These are phyloP conservation scores for Tangachromis dhanisi DNA, from an alignment of 2,113 vertebrate species.

Conservation along the genomic window DNA sequence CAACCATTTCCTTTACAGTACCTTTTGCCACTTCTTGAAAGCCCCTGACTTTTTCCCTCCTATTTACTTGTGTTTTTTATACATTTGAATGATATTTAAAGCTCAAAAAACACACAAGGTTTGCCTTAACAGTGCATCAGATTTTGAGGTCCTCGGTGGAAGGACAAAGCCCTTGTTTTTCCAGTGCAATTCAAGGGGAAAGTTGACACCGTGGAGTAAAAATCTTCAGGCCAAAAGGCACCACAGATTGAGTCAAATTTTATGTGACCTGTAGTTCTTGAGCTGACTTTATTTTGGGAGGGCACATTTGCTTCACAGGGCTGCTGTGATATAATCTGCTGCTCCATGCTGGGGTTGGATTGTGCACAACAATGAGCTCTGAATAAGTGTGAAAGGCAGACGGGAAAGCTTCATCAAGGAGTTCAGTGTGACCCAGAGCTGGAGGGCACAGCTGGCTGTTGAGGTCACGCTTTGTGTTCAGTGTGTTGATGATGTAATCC, in stretches of 20 bases:
- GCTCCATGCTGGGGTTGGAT: neutral
- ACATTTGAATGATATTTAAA: neutral
- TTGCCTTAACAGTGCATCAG: neutral
- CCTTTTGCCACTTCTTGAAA: neutral
- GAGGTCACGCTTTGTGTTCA: neutral
- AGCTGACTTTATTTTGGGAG: neutral
- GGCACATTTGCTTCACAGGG: neutral
- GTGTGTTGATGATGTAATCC: neutral
- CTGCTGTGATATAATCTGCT: neutral
- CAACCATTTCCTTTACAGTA: neutral
- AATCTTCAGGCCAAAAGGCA: neutral
- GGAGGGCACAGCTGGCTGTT: neutral
- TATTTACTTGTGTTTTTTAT: neutral
- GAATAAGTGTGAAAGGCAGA: neutral
- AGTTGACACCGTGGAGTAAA: neutral
- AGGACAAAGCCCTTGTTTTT: neutral
- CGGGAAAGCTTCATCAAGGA: neutral
- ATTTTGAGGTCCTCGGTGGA: neutral
- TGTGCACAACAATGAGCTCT: neutral
- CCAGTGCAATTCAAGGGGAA: neutral
- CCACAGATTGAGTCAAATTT: neutral
- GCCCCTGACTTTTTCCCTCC: neutral
- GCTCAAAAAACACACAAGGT: neutral
- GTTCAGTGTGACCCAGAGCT: slow-evolving; percentile 13
- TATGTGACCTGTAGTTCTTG: neutral